A percentile compares a stretch with the other conserved stretches of the same genome.
phyloP scores from a whole-genome alignment of 2,888 invertebrate genomes.

The Chironomus riparius region DNA sequence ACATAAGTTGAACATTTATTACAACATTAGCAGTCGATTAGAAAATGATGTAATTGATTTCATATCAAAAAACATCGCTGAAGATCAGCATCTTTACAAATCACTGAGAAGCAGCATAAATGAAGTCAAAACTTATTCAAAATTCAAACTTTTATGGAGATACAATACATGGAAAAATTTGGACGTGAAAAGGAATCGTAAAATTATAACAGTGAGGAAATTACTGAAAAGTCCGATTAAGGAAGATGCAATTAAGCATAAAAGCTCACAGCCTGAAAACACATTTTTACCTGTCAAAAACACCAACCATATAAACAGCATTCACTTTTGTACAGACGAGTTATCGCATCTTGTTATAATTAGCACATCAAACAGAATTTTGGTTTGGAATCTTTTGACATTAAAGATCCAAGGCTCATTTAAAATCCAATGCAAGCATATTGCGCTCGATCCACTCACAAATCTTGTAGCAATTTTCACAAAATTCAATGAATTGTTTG shows the following conservation, averaged over 20 bases:
- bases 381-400: slow-evolving; percentile 59
- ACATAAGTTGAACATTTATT: slow-evolving; percentile 27
- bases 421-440: slow-evolving; percentile 37
- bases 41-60: slow-evolving; percentile 13
- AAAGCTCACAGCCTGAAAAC: background rate
- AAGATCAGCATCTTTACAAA: background rate
- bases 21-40: background rate
- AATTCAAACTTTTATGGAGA: slow-evolving; percentile 13
- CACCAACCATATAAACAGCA: slow-evolving; percentile 34
- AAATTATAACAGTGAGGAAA: slow-evolving; percentile 11
- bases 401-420: slow-evolving; percentile 52
- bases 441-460: slow-evolving; percentile 52
- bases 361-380: slow-evolving; percentile 46
- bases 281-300: slow-evolving; percentile 32
- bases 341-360: slow-evolving; percentile 37
- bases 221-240: slow-evolving; percentile 29
- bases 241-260: background rate
- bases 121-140: background rate
- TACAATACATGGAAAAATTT: background rate
- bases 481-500: slow-evolving; percentile 51
- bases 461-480: slow-evolving; percentile 58
- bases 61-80: background rate
- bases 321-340: slow-evolving; percentile 39
- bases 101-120: background rate
- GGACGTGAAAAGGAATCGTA: slow-evolving; percentile 8